Conservation (phyloP, 2,888 invertebrate species). For the Xestia ashworthii region DNA sequence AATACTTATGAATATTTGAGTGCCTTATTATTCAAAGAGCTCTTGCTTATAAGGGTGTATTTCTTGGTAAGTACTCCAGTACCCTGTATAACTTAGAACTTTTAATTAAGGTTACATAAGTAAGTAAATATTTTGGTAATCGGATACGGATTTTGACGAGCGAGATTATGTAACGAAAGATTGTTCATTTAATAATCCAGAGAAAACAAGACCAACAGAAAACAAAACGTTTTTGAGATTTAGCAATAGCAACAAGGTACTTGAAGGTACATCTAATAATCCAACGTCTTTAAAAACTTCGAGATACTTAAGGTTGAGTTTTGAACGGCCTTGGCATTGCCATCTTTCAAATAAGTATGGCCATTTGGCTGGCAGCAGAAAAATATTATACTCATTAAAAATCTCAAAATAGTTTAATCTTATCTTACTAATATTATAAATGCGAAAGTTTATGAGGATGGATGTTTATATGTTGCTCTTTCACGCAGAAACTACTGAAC, state of each 20-base stretch:
- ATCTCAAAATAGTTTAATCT: not conserved
- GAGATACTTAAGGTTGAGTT: not conserved
- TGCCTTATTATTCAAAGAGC: slow-evolving; percentile 42
- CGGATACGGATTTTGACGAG: slow-evolving; percentile 15
- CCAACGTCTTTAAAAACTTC: not conserved
- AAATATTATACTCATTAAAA: not conserved
- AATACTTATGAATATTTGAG: slow-evolving; percentile 60
- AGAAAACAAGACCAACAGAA: slow-evolving; percentile 6
- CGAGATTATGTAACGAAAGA: not conserved
- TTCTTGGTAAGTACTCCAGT: slow-evolving; percentile 19
- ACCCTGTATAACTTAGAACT: slow-evolving; percentile 24
- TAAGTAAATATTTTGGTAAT: slow-evolving; percentile 37
- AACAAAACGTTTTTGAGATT: not conserved
- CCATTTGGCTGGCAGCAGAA: not conserved
- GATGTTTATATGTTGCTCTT: too few relatives aligned
- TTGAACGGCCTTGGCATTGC: not conserved
- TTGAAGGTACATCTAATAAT: not conserved
- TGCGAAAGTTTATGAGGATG: too few relatives aligned
- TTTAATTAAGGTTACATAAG: slow-evolving; percentile 40
- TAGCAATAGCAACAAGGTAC: not conserved
- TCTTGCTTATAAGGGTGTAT: slow-evolving; percentile 32
- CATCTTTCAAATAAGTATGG: not conserved
- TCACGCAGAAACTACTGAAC: too few relatives aligned
- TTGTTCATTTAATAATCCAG: slow-evolving; percentile 19
- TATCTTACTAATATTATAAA: too few relatives aligned